A percentile compares a stretch with the other conserved stretches of the same genome.
Conservation (phyloP, 2,113 vertebrate genomes). For the Mesoclemmys tuberculata region DNA sequence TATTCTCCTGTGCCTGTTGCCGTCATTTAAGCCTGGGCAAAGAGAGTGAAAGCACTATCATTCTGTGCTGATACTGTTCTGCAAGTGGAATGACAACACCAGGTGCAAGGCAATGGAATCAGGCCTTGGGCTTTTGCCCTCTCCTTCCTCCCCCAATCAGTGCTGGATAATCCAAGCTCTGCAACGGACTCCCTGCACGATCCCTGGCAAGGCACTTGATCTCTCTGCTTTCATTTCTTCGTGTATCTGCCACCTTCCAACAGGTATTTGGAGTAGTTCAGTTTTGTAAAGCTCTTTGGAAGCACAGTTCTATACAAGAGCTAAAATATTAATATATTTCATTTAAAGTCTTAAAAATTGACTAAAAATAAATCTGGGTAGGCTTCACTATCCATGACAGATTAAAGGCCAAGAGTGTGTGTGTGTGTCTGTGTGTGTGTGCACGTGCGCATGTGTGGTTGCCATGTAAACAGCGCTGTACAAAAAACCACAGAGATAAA, state of each 20-base stretch:
- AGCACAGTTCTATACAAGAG: not conserved
- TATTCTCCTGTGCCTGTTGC: not conserved
- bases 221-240: not conserved
- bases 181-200: not conserved
- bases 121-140: not conserved
- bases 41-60: not conserved
- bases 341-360: too few relatives aligned
- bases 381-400: too few relatives aligned
- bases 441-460: too few relatives aligned
- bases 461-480: too few relatives aligned
- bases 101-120: not conserved
- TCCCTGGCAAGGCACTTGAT: not conserved
- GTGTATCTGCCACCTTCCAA: not conserved
- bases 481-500: too few relatives aligned
- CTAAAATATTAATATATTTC: too few relatives aligned
- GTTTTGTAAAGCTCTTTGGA: not conserved
- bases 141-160: not conserved
- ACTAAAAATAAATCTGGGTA: too few relatives aligned
- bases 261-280: not conserved
- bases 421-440: too few relatives aligned
- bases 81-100: not conserved
- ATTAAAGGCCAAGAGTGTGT: too few relatives aligned
- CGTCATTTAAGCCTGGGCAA: not conserved
- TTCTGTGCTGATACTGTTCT: not conserved
- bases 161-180: not conserved